Base-by-base conservation (phyloP, 64 coral and sea anemone species). In the Actinia equina region DNA sequence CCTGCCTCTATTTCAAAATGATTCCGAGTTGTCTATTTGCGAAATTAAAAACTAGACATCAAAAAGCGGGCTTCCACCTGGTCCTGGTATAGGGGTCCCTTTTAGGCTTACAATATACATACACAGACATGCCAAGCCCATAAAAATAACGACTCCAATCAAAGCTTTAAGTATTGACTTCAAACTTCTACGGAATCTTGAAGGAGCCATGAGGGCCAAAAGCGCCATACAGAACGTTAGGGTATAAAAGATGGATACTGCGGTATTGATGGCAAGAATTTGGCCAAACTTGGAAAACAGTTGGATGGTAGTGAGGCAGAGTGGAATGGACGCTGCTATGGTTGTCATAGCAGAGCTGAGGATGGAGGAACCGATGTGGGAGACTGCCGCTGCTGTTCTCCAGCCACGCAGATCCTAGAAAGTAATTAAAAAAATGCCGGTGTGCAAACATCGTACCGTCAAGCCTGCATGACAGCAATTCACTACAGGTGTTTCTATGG, bases 251-350 rank as follows among this genome's bases (percentile, higher is more conserved):
- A 99, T 88, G 6, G 97, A 99, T 6, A 92, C 85, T 6, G 88
- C 91, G 16, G 97, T 99, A 80, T 99, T 99, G 41, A 99, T 99
- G 44, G 91, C 93, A 27, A 99, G 86, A 25, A 99, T 99, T 42
- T 90, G 84, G 49, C 97, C 97, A 87, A 99, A 99, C 88, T 99
- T 99, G 54, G 97, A 84, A 67, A 99, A 99, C 0, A 99, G 64
- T 41, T 93, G 93, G 51, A 99, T 99, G 2, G 88, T 89, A 0
- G 97, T 91, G 26, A 99, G 62, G 43, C 97, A 99, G 18, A 99
- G 69, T 74, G 97, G 97, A 61, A 99, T 91, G 7, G 97, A 82
- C 7, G 91, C 97, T 3, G 92, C 84, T 70, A 99, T 88, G 56
- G 97, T 99, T 7, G 97, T 99, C 10, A 95, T 80, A 2, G 97